Evolutionary conservation across 2,888 invertebrate genomes (phyloP), one percentile per base, ranked within the genome.

Genomic region (Megalurothrips usitatus): DNA sequence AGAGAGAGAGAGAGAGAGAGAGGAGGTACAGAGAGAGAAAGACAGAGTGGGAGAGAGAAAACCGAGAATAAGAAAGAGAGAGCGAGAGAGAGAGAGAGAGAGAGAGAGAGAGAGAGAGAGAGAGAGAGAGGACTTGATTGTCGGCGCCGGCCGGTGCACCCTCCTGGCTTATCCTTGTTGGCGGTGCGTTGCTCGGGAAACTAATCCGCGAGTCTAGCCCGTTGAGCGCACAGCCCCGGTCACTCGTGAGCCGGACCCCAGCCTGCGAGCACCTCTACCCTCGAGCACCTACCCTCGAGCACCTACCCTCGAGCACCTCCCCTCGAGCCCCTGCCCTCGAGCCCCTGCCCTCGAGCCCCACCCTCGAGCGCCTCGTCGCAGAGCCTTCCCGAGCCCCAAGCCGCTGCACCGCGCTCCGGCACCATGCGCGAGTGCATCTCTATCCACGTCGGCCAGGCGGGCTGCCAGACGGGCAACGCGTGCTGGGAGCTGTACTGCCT

Each of bases 401-500:
- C 34, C 2, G 6, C 34, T 6, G 6, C 34, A 43, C 34, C 34
- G 3, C 34, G 2, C 52, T 17, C 14, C 52, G 10, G 52, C 58
- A 26, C 0, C 23, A 75, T 75, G 94, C 92, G 94, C 90, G 94
- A 95, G 90, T 94, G 94, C 87, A 94, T 95, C 88, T 94, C 94
- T 82, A 93, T 95, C 86, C 95, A 95, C 87, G 93, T 95, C 86
- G 95, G 95, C 81, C 95, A 95, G 87, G 95, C 95, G 82, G 94
- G 94, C 82, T 94, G 94, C 83, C 94, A 95, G 89, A 95, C 95
- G 88, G 95, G 94, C 85, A 94, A 94, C 84, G 94, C 94, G 79
- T 94, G 94, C 87, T 95, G 95, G 95, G 94, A 95, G 87, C 89
- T 95, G 80, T 95, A 94, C 89, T 94, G 94, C 87, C 89, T 94